Conservation (phyloP, 2,113 vertebrate genomes). For the Circaetus gallicus region DNA sequence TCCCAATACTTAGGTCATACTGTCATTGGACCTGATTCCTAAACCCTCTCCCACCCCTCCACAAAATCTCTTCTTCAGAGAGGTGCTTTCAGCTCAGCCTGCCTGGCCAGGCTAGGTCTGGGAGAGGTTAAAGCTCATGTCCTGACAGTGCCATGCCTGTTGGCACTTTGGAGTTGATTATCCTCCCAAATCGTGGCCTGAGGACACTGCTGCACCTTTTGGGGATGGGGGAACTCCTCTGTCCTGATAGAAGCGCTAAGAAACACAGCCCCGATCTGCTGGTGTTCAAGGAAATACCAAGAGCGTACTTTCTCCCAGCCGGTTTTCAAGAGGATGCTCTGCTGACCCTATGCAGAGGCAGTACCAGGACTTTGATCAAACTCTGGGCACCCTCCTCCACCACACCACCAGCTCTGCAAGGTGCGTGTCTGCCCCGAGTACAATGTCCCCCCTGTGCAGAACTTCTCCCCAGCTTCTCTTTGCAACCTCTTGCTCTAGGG, state of each 20-base stretch:
- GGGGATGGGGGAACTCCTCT: neutral
- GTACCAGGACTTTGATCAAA: neutral
- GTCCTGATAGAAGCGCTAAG: neutral
- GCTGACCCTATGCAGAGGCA: neutral
- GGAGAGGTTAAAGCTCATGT: neutral
- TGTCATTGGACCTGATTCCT: neutral
- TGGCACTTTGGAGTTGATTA: neutral
- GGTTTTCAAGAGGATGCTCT: neutral
- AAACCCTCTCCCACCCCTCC: neutral
- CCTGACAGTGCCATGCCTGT: neutral
- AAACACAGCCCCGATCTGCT: neutral
- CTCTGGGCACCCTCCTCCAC: neutral
- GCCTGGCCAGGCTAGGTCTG: neutral
- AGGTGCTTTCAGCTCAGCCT: neutral
- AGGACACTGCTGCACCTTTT: neutral
- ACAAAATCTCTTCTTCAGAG: neutral
- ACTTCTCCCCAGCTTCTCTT: neutral
- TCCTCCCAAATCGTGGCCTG: neutral
- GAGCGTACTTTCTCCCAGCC: neutral
- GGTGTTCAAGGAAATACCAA: neutral
- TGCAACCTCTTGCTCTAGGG: neutral
- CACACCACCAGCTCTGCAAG: neutral
- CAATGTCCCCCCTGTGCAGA: accelerated
- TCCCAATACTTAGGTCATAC: neutral
- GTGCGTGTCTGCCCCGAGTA: accelerated